Base-by-base conservation (phyloP, 2,888 invertebrate species). In the Sabatieria punctata region DNA sequence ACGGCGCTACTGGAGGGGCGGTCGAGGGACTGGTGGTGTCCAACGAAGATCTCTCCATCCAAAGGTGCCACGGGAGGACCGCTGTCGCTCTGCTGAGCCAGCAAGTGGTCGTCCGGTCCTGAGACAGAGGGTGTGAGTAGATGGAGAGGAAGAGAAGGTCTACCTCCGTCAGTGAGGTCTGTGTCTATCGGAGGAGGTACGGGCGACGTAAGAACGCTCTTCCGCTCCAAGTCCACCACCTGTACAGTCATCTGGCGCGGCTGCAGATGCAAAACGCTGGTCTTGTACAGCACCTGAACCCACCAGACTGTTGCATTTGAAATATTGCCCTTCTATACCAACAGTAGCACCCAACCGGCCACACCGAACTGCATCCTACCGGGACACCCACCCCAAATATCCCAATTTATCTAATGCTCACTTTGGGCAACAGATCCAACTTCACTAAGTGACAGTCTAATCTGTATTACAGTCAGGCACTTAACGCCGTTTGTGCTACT, bases 231-330 rank as follows among this genome's bases (percentile, higher is more conserved):
- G 26, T 63, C 58, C 21, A 56, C 52, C 48, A 64, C 46, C 25
- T 58, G 55, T 52, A 95, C 75, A 26, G 93, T 93, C 95, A 97
- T 95, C 71, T 97, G 95, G 36, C 97, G 76, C 18, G 97, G 97
- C 68, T 97, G 95, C 47, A 97, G 76, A 68, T 97, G 97, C 48
- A 97, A 74, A 50, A 97, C 74, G 45, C 89, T 91, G 13, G 95
- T 95, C 70, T 93, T 89, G 72, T 97, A 97, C 6, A 88, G 85
- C 39, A 72, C 66, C 56, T 54, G 43, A 35, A 54, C 23, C 6
- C 30, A 30, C 30, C 8, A 30, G 8, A 30, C 30, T 30, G n/a
- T n/a, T n/a, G n/a, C n/a, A n/a, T n/a, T n/a, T n/a, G n/a, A n/a
- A n/a, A n/a, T n/a, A n/a, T n/a, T n/a, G n/a, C n/a, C n/a, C n/a